phyloP scores from a whole-genome alignment of 2,888 invertebrate genomes.

The Latrodectus elegans region DNA sequence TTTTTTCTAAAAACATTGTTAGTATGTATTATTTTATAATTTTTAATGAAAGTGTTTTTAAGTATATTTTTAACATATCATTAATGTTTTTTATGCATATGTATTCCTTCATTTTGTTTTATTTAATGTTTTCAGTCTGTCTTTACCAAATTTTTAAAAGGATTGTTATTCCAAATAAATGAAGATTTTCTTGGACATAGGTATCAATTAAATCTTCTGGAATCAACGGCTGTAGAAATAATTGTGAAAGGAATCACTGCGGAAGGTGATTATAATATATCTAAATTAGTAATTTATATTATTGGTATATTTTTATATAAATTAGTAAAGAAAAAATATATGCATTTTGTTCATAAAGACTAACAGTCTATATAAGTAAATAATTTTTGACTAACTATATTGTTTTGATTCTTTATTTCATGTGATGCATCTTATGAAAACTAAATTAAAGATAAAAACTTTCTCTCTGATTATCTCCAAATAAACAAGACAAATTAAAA shows the following conservation, averaged over 20 bases:
- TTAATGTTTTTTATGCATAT: neutral
- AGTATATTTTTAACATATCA: neutral
- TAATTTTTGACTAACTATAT: too few species aligned
- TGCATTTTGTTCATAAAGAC: too few species aligned
- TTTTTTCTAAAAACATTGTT: neutral
- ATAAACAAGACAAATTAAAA: too few species aligned
- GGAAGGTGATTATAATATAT: neutral
- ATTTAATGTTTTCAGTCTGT: constrained; percentile 13
- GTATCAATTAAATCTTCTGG: constrained; percentile 31
- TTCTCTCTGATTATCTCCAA: too few species aligned
- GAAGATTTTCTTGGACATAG: constrained; percentile 21
- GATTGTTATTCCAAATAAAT: constrained; percentile 26
- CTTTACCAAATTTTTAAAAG: constrained; percentile 25
- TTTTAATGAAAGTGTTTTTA: neutral
- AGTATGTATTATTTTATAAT: neutral
- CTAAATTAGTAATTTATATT: too few species aligned
- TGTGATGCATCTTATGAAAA: too few species aligned
- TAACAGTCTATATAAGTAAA: too few species aligned
- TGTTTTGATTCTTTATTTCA: too few species aligned
- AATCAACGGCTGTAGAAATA: constrained; percentile 33
- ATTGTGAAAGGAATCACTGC: constrained; percentile 12
- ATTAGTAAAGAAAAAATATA: neutral
- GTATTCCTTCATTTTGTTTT: neutral
- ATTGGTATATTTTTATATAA: neutral
- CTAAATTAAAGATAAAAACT: too few species aligned